A percentile compares a stretch with the other conserved stretches of the same genome.
phyloP scores from a whole-genome alignment of 2,888 invertebrate genomes.

The Drosophila borealis region DNA sequence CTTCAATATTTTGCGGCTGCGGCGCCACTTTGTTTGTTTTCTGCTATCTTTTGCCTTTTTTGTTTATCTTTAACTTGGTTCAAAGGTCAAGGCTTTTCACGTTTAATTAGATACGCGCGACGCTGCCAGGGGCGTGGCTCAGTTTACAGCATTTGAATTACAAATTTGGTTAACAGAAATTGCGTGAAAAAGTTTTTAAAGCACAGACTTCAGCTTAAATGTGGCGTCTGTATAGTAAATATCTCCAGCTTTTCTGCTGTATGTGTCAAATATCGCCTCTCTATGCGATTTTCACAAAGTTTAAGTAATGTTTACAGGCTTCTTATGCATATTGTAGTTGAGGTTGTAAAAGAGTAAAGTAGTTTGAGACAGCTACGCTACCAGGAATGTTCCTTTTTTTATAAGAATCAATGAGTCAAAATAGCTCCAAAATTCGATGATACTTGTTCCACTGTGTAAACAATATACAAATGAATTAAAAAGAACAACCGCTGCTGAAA shows the following conservation, averaged over 20 bases:
- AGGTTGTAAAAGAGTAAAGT: no score
- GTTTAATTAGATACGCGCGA: conserved; percentile 57
- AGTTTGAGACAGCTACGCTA: no score
- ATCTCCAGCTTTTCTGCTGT: background rate
- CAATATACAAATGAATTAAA: no score
- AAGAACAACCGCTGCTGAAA: no score
- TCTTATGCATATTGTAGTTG: background rate
- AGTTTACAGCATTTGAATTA: conserved; percentile 44
- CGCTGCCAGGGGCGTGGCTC: conserved; percentile 19
- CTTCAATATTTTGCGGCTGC: conserved; percentile 53
- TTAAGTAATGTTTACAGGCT: background rate
- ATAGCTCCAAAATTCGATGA: no score
- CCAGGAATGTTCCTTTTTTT: no score
- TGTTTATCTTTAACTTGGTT: conserved; percentile 33
- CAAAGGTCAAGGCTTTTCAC: conserved; percentile 69
- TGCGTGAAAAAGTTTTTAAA: background rate
- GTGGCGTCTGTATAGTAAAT: background rate
- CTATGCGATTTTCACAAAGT: background rate
- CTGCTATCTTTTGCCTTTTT: background rate
- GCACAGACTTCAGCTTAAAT: background rate
- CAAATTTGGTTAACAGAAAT: conserved; percentile 24
- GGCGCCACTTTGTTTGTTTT: conserved; percentile 37
- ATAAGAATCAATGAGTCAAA: no score
- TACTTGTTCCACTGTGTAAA: no score
- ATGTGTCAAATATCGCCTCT: background rate